These are phyloP conservation scores for Poecilobothrus nobilitatus DNA, from an alignment of 2,888 invertebrate species.

Conservation along the genomic window DNA sequence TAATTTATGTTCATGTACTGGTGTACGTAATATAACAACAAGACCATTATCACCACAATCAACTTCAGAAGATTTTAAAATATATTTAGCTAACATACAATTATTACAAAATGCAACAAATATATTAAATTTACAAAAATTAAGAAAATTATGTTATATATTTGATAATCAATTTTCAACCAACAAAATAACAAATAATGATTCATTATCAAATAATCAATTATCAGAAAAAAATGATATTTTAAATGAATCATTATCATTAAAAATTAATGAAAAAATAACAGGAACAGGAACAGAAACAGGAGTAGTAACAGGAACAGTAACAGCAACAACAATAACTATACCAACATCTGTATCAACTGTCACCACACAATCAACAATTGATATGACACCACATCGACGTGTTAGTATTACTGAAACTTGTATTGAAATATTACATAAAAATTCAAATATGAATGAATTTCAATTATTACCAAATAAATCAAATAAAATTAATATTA, in stretches of 20 bases:
- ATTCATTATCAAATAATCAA: neutral
- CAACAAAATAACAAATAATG: constrained; percentile 42
- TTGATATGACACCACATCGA: neutral
- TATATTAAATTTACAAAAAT: constrained; percentile 51
- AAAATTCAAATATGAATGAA: too few relatives aligned
- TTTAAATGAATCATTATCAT: constrained; percentile 20
- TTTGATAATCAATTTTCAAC: constrained; percentile 52
- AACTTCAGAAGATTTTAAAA: constrained; percentile 60
- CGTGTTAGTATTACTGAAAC: constrained; percentile 9
- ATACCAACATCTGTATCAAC: too few relatives aligned
- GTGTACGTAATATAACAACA: constrained; percentile 51
- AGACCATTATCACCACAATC: constrained; percentile 58
- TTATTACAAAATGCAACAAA: constrained; percentile 63
- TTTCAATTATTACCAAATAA: too few relatives aligned
- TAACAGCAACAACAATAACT: too few relatives aligned
- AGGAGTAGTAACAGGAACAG: too few relatives aligned
- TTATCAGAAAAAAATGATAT: constrained; percentile 18
- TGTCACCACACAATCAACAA: too few relatives aligned
- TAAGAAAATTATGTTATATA: constrained; percentile 51
- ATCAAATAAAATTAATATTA: too few relatives aligned
- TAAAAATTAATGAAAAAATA: neutral
- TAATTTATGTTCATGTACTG: constrained; percentile 40
- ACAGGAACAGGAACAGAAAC: too few relatives aligned
- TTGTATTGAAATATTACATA: too few relatives aligned
- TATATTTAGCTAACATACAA: constrained; percentile 64